Base-by-base conservation (phyloP, 1,140 invertebrate genomes). In the Leptoteleia sp. region DNA sequence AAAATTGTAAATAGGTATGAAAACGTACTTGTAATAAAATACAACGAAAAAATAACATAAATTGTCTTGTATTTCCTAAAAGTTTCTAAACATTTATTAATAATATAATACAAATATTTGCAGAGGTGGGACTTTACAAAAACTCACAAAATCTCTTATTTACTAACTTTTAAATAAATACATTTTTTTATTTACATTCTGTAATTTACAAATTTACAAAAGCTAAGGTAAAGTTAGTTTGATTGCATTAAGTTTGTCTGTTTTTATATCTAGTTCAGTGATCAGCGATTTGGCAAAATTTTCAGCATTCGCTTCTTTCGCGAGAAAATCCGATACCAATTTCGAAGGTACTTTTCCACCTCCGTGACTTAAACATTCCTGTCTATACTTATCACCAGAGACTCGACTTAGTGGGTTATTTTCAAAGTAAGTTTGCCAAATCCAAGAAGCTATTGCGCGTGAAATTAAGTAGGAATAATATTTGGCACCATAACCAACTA, bases 391-490 rank as follows among this genome's bases (percentile, higher is more conserved):
- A 79, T 96, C 93, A 1, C 97, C 97, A 13, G 94, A 92, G 16
- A 83, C 77, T 6, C 94, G 91, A 85, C 91, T 93, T 19, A 99
- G 93, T 0, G 98, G 98, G 87, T 98, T 93, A 0, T 90, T 83
- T 82, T 94, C 91, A 83, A 99, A 99, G 82, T 95, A 94, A 12
- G 92, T 92, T 81, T 96, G 93, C 98, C 98, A 99, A 71, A 98
- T 97, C 90, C 94, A 94, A 17, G 96, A 95, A 0, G 98, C 97
- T 31, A 99, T 93, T 13, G 97, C 96, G 79, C 96, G 92, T 0
- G 98, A 99, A 82, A 99, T 94, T 42, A 99, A 89, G 90, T 99
- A 99, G 0, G 98, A 96, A 88, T 99, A 99, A 90, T 99, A 99
- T 89, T 98, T 99, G 0, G 97, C 97, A 22, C 98, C 98, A 88